Percentiles rank a stretch among this genome's conserved stretches.
Evolutionary conservation across 2,797 vertebrate genomes (phyloP).

Genomic region (Melanotaenia boesemani): DNA sequence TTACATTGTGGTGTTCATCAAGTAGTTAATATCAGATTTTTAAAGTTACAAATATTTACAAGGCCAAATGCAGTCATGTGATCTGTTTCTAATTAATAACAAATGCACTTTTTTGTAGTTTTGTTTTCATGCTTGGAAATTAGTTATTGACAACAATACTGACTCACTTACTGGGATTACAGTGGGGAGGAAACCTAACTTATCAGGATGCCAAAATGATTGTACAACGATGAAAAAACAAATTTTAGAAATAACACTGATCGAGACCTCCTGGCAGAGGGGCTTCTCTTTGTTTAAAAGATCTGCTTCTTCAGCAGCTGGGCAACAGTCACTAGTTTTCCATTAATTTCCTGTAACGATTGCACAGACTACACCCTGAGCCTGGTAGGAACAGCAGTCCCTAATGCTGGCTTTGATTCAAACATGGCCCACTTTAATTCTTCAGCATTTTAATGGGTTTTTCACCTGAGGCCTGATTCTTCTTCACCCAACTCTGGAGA

Average conservation of each 20-base stretch:
- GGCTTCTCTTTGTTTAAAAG: neutral
- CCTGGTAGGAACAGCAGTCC: slow-evolving; percentile 31
- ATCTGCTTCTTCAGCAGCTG: slow-evolving; percentile 24
- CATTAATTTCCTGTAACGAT: slow-evolving; percentile 36
- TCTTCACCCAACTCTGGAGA: neutral
- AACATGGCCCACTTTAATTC: slow-evolving; percentile 44
- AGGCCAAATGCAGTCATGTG: too few relatives aligned
- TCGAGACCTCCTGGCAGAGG: neutral
- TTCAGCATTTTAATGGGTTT: slow-evolving; percentile 56
- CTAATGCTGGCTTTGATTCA: slow-evolving; percentile 46
- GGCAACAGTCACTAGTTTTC: slow-evolving; percentile 1
- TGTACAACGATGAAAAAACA: neutral
- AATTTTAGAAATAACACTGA: neutral
- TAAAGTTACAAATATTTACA: too few relatives aligned
- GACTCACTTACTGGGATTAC: neutral
- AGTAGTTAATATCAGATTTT: too few relatives aligned
- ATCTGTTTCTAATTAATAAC: too few relatives aligned
- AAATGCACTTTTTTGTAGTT: too few relatives aligned
- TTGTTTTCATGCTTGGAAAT: too few relatives aligned
- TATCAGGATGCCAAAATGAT: neutral
- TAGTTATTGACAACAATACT: too few relatives aligned
- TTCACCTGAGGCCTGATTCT: slow-evolving; percentile 44
- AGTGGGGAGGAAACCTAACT: neutral
- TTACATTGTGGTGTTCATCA: too few relatives aligned
- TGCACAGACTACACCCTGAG: slow-evolving; percentile 23